Conservation (phyloP, 2,888 invertebrate genomes). For the Drosophila anomelani region DNA sequence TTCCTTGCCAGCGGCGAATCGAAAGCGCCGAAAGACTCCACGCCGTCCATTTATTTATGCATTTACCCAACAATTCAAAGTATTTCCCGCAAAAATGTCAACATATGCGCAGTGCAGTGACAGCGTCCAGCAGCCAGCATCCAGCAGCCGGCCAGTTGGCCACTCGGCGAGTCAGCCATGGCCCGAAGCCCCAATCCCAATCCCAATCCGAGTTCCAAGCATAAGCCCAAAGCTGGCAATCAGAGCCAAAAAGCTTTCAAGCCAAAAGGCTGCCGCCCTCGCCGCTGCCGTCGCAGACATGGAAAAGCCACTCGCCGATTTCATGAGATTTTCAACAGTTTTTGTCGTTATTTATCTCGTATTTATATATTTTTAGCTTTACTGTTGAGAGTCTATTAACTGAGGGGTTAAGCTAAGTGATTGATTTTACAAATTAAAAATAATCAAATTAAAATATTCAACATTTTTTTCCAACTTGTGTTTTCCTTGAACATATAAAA, state of each 20-base stretch:
- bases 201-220: slow-evolving; percentile 2
- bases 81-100: slow-evolving; percentile 72
- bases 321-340: slow-evolving; percentile 65
- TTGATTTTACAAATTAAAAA: not conserved
- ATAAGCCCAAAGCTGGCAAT: slow-evolving; percentile 51
- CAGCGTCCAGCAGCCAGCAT: slow-evolving; percentile 25
- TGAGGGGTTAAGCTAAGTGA: not conserved
- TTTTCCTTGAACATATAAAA: not conserved
- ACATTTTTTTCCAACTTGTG: not conserved
- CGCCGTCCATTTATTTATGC: slow-evolving; percentile 57
- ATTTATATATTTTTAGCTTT: slow-evolving; percentile 34
- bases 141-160: slow-evolving; percentile 36
- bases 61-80: slow-evolving; percentile 71
- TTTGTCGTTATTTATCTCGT: slow-evolving; percentile 41
- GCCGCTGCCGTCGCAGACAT: slow-evolving; percentile 37
- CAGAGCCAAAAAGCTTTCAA: slow-evolving; percentile 72
- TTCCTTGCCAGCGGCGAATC: slow-evolving; percentile 49
- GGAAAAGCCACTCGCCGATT: slow-evolving; percentile 68
- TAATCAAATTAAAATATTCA: not conserved
- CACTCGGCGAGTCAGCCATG: slow-evolving; percentile 51
- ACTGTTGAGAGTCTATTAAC: slow-evolving; percentile 2
- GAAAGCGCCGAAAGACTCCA: slow-evolving; percentile 27
- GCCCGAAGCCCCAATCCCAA: slow-evolving; percentile 59
- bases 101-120: slow-evolving; percentile 75
- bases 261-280: slow-evolving; percentile 67